Evolutionary conservation across 2,888 invertebrate species (phyloP).

Genomic region (Ptychoptera contaminata): DNA sequence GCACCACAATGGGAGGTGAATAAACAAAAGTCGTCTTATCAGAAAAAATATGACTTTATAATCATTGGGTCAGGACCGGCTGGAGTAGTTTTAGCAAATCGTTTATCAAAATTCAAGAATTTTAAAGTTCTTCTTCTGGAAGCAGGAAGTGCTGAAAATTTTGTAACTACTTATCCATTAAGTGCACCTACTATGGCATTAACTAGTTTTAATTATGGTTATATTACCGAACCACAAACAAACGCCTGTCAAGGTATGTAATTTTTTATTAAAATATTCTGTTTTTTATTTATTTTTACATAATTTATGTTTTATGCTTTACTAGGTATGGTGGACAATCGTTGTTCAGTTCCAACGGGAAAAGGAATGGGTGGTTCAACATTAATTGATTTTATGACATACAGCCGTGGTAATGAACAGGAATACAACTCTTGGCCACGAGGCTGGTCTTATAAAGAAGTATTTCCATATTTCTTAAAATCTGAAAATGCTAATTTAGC

Average conservation of each 20-base stretch:
- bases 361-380: conserved; percentile 42
- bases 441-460: conserved; percentile 54
- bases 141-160: conserved; percentile 33
- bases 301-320: no score
- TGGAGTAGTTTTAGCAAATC: conserved; percentile 36
- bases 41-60: conserved; percentile 67
- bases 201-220: conserved; percentile 51
- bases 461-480: conserved; percentile 42
- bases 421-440: conserved; percentile 57
- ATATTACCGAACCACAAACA: conserved; percentile 46
- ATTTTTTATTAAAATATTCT: no score
- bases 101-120: conserved; percentile 28
- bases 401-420: conserved; percentile 52
- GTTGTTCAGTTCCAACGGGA: conserved; percentile 36
- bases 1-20: no score
- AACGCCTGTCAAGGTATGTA: conserved; percentile 45
- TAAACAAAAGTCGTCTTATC: no score
- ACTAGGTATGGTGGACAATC: conserved; percentile 27
- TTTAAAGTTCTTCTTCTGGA: conserved; percentile 36
- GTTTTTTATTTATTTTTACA: no score
- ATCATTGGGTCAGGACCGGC: conserved; percentile 75
- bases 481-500: conserved; percentile 33
- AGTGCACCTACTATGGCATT: conserved; percentile 22
- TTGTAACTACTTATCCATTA: conserved; percentile 23
- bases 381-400: conserved; percentile 50